Evolutionary conservation across 2,113 vertebrate genomes (phyloP).

Genomic region (Riparia riparia): DNA sequence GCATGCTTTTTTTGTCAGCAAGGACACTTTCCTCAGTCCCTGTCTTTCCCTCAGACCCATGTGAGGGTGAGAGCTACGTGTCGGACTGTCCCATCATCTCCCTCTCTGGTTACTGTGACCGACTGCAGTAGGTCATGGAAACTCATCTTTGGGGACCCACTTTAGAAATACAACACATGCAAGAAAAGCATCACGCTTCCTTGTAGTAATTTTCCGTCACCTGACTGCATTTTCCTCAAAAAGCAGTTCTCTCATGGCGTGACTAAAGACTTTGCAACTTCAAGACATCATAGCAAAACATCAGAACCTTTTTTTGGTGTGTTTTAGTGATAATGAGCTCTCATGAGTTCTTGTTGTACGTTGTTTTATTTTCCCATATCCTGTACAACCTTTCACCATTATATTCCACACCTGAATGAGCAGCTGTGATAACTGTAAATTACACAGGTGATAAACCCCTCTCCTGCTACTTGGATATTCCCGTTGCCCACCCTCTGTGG

Average conservation of each 20-base stretch:
- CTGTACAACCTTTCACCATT: not conserved
- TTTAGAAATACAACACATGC: not conserved
- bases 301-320: not conserved
- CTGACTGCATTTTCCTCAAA: not conserved
- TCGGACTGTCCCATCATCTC: not conserved
- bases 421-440: not conserved
- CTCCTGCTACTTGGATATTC: not conserved
- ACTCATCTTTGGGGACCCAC: not conserved
- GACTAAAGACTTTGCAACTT: not conserved
- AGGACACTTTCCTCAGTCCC: not conserved
- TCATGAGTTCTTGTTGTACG: not conserved
- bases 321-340: not conserved
- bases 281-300: not conserved
- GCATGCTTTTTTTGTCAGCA: not conserved
- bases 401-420: not conserved
- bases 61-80: fast-evolving
- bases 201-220: not conserved
- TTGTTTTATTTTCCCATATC: not conserved
- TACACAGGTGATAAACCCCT: not conserved
- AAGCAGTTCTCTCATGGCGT: not conserved
- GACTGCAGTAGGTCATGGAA: not conserved
- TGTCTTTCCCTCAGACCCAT: not conserved
- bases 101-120: not conserved
- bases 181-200: not conserved
- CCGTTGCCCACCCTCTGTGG: not conserved